Conservation (phyloP, 2,797 vertebrate species). For the Arctocebus calabarensis region DNA sequence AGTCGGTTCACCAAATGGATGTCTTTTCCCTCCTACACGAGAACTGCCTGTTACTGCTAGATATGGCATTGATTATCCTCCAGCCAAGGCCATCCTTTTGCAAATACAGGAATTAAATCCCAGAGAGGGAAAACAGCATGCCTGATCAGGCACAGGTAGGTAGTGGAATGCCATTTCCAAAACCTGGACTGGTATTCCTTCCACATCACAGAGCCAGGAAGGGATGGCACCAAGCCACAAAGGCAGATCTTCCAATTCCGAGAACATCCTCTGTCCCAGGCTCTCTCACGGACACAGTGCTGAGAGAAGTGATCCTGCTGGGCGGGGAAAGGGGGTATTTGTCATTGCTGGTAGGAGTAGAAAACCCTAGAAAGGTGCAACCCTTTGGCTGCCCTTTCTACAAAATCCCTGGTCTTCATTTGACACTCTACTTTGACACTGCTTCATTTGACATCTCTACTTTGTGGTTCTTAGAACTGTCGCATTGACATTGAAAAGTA, state of each 20-base stretch:
- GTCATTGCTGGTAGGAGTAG: background rate
- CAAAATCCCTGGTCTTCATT: background rate
- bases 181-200: background rate
- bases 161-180: background rate
- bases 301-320: background rate
- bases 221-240: background rate
- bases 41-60: background rate
- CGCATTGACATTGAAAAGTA: background rate
- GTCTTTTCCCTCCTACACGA: background rate
- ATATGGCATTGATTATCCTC: background rate
- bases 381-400: background rate
- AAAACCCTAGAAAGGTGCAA: background rate
- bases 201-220: background rate
- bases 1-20: background rate
- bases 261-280: background rate
- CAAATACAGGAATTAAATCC: background rate
- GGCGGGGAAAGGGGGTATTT: background rate
- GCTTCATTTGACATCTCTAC: background rate
- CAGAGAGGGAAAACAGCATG: background rate
- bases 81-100: accelerated
- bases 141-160: background rate
- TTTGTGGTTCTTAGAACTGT: background rate
- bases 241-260: background rate
- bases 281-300: background rate
- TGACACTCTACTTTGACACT: no score